Conservation (phyloP, 1,140 invertebrate genomes). For the Sitobion miscanthi region DNA sequence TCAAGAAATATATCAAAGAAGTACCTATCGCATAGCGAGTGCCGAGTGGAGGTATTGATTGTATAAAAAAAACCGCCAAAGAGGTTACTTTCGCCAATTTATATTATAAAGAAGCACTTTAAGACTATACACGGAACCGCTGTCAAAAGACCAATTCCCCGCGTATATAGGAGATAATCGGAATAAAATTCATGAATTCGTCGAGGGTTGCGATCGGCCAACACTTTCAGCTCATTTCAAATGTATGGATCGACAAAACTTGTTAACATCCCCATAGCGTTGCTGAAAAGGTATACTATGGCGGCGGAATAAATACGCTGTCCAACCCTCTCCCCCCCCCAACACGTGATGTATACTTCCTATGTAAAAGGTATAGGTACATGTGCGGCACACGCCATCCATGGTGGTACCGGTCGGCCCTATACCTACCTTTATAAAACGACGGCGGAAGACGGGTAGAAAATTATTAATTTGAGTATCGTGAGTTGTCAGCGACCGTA, state of each 20-base stretch:
- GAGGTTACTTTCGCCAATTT: slow-evolving; percentile 32
- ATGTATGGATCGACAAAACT: slow-evolving; percentile 57
- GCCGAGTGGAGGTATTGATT: slow-evolving; percentile 1
- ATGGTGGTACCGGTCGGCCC: slow-evolving; percentile 45
- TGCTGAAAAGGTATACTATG: neutral
- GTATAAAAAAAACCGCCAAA: neutral
- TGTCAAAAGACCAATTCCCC: slow-evolving; percentile 50
- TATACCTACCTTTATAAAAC: neutral
- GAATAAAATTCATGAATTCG: slow-evolving; percentile 43
- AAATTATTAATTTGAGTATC: slow-evolving; percentile 51
- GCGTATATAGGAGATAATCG: neutral
- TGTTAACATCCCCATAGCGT: slow-evolving; percentile 32
- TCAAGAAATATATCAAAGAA: slow-evolving; percentile 5
- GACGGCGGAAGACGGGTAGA: neutral
- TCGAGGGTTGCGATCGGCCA: neutral
- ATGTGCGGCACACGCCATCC: slow-evolving; percentile 25
- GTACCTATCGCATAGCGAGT: neutral
- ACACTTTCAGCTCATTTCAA: slow-evolving; percentile 46
- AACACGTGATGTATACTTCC: neutral
- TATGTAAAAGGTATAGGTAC: neutral
- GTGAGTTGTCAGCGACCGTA: slow-evolving; percentile 55
- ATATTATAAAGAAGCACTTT: slow-evolving; percentile 29
- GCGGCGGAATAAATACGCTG: neutral
- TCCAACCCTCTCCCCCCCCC: neutral
- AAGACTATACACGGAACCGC: neutral